These are phyloP conservation scores for Bombus pyrosoma DNA, from an alignment of 1,140 invertebrate genomes.

Conservation along the genomic window DNA sequence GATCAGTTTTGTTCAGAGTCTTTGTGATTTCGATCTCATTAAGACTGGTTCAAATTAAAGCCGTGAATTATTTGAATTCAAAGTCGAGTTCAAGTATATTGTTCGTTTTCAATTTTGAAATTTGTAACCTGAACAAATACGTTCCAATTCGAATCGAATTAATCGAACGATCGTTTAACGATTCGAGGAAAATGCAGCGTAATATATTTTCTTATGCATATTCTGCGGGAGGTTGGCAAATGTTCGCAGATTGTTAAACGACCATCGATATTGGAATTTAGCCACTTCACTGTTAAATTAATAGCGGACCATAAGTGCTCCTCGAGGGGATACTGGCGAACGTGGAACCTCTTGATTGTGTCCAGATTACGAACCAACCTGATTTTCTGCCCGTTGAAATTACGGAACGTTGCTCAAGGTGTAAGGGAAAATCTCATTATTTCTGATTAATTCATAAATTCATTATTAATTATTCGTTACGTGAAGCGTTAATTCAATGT, in stretches of 20 bases:
- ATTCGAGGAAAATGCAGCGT: too few relatives aligned
- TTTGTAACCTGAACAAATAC: too few relatives aligned
- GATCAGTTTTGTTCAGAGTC: too few relatives aligned
- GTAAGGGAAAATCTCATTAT: neutral
- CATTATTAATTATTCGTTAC: slow-evolving; percentile 11
- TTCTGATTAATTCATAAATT: slow-evolving; percentile 20
- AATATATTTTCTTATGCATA: slow-evolving; percentile 18
- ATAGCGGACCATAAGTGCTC: slow-evolving; percentile 51
- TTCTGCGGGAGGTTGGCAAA: slow-evolving; percentile 49
- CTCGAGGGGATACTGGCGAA: neutral
- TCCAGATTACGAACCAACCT: slow-evolving; percentile 37
- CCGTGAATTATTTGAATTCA: too few relatives aligned
- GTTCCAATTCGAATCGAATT: too few relatives aligned
- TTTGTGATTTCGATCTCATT: too few relatives aligned
- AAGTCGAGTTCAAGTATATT: too few relatives aligned
- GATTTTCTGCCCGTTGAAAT: neutral
- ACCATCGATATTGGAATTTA: slow-evolving; percentile 73
- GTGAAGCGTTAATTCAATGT: neutral
- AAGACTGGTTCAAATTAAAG: too few relatives aligned
- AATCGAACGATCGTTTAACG: too few relatives aligned
- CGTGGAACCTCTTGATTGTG: neutral
- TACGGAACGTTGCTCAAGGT: neutral
- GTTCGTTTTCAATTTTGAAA: too few relatives aligned
- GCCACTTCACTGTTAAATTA: slow-evolving; percentile 71
- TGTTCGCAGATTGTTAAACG: slow-evolving; percentile 67